Evolutionary conservation across 2,113 vertebrate species (phyloP).

Genomic region (Plestiodon gilberti): DNA sequence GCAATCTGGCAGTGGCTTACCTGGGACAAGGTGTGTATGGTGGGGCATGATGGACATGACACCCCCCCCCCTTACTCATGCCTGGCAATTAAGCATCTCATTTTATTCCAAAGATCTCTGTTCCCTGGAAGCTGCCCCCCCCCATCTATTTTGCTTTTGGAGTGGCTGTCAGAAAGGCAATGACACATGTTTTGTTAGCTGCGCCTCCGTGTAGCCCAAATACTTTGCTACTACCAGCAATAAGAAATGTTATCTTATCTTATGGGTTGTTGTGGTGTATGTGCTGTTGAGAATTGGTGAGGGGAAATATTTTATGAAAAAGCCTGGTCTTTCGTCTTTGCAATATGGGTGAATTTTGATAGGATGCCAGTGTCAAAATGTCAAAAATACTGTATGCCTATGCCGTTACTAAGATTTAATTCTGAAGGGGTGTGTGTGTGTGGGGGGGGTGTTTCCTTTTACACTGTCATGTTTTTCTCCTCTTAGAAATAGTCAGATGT

Average conservation of each 20-base stretch:
- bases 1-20: constrained; percentile 18
- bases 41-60: no score
- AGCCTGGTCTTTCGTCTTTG: neutral
- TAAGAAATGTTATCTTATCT: neutral
- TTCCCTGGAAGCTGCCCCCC: neutral
- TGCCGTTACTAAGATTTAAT: no score
- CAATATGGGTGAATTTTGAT: neutral
- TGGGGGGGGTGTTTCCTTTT: no score
- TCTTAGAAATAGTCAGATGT: no score
- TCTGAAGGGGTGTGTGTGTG: no score
- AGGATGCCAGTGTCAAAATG: neutral
- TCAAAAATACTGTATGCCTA: no score
- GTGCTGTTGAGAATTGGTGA: neutral
- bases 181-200: no score
- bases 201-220: neutral
- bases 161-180: neutral
- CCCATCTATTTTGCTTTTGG: neutral
- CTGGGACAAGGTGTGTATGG: constrained; percentile 22
- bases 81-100: neutral
- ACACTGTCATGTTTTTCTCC: no score
- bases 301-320: neutral
- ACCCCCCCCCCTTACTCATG: no score
- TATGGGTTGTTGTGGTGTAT: neutral
- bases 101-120: no score
- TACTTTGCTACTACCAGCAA: neutral